Conservation (phyloP, 2,113 vertebrate genomes). For the Thamnophis sirtalis region DNA sequence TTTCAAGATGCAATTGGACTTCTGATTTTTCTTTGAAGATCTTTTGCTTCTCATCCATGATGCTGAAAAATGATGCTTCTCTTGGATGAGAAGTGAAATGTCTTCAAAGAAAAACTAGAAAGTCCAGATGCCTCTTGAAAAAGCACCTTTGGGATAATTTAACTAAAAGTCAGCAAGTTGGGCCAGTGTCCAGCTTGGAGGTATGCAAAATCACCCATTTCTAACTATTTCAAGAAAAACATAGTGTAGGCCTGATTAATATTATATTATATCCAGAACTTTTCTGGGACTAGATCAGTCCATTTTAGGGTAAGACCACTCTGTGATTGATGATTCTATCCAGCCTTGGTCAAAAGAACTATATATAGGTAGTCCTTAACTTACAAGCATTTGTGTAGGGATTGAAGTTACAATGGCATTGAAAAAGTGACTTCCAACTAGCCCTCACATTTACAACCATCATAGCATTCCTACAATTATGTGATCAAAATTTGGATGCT, state of each 20-base stretch:
- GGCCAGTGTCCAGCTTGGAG: neutral
- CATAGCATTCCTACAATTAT: neutral
- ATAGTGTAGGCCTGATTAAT: neutral
- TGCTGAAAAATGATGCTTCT: too few relatives aligned
- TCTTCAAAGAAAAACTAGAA: too few relatives aligned
- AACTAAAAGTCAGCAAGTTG: neutral
- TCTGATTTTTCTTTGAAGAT: too few relatives aligned
- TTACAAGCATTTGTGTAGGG: neutral
- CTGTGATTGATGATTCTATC: neutral
- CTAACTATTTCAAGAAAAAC: neutral
- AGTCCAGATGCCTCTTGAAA: too few relatives aligned
- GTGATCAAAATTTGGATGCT: neutral
- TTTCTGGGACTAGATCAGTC: neutral
- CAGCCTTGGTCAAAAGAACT: neutral
- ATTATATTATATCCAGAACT: neutral
- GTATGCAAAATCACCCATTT: neutral
- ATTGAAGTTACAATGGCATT: neutral
- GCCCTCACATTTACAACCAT: neutral
- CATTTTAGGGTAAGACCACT: neutral
- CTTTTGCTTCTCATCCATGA: too few relatives aligned
- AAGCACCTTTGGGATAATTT: neutral
- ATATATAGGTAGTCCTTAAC: neutral
- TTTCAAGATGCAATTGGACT: too few relatives aligned
- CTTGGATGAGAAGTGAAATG: too few relatives aligned
- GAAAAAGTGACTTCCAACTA: neutral